phyloP scores from a whole-genome alignment of 2,888 invertebrate species.

The Eupithecia centaureata region DNA sequence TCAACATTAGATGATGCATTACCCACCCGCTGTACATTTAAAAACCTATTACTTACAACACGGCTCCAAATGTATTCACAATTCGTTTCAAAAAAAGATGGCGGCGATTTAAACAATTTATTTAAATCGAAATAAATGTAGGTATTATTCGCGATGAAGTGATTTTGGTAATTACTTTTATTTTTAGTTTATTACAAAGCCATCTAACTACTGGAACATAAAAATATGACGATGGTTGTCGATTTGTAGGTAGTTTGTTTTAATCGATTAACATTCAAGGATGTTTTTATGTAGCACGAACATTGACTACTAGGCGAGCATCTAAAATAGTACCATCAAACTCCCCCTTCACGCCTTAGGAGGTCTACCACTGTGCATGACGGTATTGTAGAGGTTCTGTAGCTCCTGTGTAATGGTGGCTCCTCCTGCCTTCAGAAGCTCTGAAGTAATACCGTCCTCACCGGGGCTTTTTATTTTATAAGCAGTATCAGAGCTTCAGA shows the following conservation, averaged over 20 bases:
- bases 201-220: neutral
- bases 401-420: too few relatives aligned
- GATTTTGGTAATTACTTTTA: conserved; percentile 56
- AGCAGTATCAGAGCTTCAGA: too few relatives aligned
- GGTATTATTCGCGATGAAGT: conserved; percentile 61
- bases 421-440: too few relatives aligned
- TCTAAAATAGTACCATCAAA: too few relatives aligned
- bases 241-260: neutral
- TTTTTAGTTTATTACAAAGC: conserved; percentile 28
- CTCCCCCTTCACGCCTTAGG: too few relatives aligned
- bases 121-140: conserved; percentile 64
- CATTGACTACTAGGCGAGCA: neutral
- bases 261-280: neutral
- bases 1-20: conserved; percentile 62
- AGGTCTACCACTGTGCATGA: too few relatives aligned
- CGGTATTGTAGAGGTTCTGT: too few relatives aligned
- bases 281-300: too few relatives aligned
- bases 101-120: conserved; percentile 60
- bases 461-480: too few relatives aligned
- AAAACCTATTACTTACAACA: conserved; percentile 76
- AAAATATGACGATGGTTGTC: neutral
- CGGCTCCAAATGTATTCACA: conserved; percentile 55
- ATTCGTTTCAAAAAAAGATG: conserved; percentile 63
- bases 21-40: conserved; percentile 58
- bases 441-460: too few relatives aligned